Conservation (phyloP, 2,113 vertebrate species). For the Scortum barcoo region DNA sequence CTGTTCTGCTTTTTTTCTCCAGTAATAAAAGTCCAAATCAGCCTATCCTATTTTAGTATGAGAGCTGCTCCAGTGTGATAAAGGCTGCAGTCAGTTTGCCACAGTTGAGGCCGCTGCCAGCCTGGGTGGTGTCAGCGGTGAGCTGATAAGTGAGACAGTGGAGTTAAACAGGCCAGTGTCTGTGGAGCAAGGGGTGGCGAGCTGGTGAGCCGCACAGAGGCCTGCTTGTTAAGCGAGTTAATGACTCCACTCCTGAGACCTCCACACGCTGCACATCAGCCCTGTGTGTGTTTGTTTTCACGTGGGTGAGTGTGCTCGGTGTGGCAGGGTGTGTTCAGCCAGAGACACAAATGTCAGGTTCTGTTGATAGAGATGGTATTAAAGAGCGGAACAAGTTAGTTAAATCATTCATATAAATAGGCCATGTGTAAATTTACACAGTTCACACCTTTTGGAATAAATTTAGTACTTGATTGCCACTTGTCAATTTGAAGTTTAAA, state of each 20-base stretch:
- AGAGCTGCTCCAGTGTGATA: conserved; percentile 51
- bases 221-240: conserved; percentile 63
- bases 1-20: conserved; percentile 10
- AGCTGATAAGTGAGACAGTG: conserved; percentile 67
- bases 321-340: conserved; percentile 31
- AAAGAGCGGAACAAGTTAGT: neutral
- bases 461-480: neutral
- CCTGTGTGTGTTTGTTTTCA: conserved; percentile 42
- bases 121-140: conserved; percentile 24
- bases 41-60: neutral
- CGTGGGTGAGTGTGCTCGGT: conserved; percentile 8
- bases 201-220: conserved; percentile 55
- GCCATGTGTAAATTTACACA: neutral
- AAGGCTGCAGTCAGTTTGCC: conserved; percentile 29
- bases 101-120: conserved; percentile 22
- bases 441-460: neutral
- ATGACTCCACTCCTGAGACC: conserved; percentile 58
- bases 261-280: conserved; percentile 20
- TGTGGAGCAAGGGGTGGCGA: conserved; percentile 24
- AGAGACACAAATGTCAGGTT: conserved; percentile 6
- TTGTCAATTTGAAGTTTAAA: too few species aligned
- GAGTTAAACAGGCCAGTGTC: conserved; percentile 58
- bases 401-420: neutral
- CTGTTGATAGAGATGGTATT: neutral
- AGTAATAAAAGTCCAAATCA: neutral